These are phyloP conservation scores for Seriola dumerili DNA, from an alignment of 2,113 vertebrate genomes.

Conservation along the genomic window DNA sequence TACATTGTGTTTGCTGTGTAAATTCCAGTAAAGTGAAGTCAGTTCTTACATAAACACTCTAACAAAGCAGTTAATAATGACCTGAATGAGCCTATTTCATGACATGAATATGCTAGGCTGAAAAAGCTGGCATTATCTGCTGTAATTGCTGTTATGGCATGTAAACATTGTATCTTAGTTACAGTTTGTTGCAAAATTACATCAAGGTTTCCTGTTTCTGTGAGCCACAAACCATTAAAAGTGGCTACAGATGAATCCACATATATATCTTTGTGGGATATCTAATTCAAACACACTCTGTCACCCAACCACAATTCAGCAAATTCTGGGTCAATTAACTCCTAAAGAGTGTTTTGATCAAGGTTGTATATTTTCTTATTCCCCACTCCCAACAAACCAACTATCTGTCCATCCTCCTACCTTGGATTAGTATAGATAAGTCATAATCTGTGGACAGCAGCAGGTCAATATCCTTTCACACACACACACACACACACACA, in stretches of 20 bases:
- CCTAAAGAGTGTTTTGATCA: neutral
- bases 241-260: no score
- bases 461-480: conserved; percentile 62
- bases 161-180: neutral
- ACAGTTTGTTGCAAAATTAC: no score
- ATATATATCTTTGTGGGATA: neutral
- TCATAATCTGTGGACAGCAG: conserved; percentile 72
- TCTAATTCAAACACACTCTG: neutral
- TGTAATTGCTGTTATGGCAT: neutral
- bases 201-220: neutral
- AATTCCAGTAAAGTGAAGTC: neutral
- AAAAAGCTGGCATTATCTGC: neutral
- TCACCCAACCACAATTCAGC: neutral
- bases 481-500: neutral
- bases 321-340: neutral
- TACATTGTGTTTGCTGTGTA: neutral
- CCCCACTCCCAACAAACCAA: neutral
- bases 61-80: neutral
- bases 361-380: conserved; percentile 3
- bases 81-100: neutral
- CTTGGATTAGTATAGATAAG: conserved; percentile 75
- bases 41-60: neutral
- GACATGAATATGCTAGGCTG: neutral
- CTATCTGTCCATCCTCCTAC: conserved; percentile 35
- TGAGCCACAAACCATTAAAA: neutral